Evolutionary conservation across 1,140 invertebrate genomes (phyloP), one percentile per base, ranked within the genome.

Genomic region (Harpegnathos saltator): DNA sequence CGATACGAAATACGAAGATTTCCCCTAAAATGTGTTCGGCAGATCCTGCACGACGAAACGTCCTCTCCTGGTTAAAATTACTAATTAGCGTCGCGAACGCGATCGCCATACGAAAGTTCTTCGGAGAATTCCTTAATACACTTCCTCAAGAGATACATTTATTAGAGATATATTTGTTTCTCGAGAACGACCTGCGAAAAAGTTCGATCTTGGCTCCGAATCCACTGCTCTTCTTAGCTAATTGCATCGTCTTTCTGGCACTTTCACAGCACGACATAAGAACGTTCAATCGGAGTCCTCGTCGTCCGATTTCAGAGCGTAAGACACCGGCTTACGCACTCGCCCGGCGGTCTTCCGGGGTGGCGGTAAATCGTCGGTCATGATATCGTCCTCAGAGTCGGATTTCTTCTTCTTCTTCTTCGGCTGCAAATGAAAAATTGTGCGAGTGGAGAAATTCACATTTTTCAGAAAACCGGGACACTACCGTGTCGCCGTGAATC

Each of bases 291-390:
- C 90, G 0, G 90, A 92, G 24, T 91, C 89, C 24, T 90, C 89
- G 5, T 93, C 91, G 1, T 92, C 85, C 38, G 91, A 93, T 29
- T 91, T 88, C 7, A 92, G 9, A 33, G 88, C 87, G 24, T 93
- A 94, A 3, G 90, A 92, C 24, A 93, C 54, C 17, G 89, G 90
- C 80, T 94, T 93, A 14, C 92, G 87, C 58, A 74, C 75, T 24
- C 92, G 90, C 11, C 89, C 89, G 0, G 26, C 85, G 15, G 65
- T 33, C 44, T 90, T 91, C 73, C 89, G 90, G 15, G 81, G 87
- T 0, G 85, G 72, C 17, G 80, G 82, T 22, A 82, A 86, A 17
- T 84, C 87, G 5, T 90, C 80, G 52, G 72, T 80, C 14, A 69
- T 38, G 1, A 72, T 85, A 1, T 89, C 90, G 9, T 91, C 88